Percentiles rank a stretch among this genome's conserved stretches.
These are phyloP conservation scores for Gracilinanus agilis DNA, from an alignment of 2,113 vertebrate species.

Conservation along the genomic window DNA sequence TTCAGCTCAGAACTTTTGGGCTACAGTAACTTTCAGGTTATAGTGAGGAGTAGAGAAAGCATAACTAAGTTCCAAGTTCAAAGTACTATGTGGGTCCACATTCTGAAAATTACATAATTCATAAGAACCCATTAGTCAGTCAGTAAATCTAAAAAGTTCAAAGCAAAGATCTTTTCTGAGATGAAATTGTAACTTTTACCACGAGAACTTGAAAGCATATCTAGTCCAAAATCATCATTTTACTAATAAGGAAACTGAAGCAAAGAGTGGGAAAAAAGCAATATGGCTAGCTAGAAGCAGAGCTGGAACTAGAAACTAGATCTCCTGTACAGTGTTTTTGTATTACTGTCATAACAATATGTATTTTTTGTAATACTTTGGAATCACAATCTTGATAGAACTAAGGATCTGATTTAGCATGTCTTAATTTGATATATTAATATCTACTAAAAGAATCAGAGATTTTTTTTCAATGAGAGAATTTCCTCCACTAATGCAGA, in stretches of 20 bases:
- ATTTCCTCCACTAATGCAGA: background rate
- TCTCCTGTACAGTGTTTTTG: background rate
- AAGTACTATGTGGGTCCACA: background rate
- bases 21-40: background rate
- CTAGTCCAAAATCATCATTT: background rate
- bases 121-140: background rate
- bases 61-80: background rate
- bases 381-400: background rate
- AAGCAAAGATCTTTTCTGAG: background rate
- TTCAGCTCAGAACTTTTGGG: background rate
- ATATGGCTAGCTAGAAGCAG: background rate
- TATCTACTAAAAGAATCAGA: background rate
- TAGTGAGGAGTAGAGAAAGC: background rate
- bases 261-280: background rate
- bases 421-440: background rate
- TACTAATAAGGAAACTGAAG: background rate
- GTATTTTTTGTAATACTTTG: background rate
- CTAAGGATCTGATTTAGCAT: background rate
- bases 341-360: background rate
- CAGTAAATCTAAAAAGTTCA: background rate
- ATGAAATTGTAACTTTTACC: background rate
- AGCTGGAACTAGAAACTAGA: background rate
- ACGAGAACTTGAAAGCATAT: background rate
- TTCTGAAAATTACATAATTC: background rate
- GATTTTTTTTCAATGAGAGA: background rate